Base-by-base conservation (phyloP, 2,888 invertebrate species). In the Amaurobius ferox region DNA sequence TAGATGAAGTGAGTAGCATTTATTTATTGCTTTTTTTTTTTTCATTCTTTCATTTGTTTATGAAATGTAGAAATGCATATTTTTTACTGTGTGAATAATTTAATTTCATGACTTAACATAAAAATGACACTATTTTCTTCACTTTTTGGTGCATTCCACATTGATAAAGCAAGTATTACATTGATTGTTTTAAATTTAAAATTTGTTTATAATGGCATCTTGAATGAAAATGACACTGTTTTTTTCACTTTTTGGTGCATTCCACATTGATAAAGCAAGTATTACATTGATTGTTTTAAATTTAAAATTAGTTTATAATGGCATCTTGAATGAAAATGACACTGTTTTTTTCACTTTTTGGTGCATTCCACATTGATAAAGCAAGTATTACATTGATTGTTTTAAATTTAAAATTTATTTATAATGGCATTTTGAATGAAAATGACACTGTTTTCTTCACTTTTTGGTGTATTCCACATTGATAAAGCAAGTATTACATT, bases 1-100 rank as follows among this genome's bases (percentile, higher is more conserved):
- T 40, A 26, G 80, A 80, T 74, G 80, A 80, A 73, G 80, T 80
- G 23, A 68, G 74, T 73, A 68, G 26, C 9, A 13, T 35, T n/a
- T 35, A 35, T 35, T 9, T 35, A 35, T 7, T 7, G n/a, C n/a
- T n/a, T n/a, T n/a, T n/a, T n/a, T n/a, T 35, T 35, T 35, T 35
- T 35, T 35, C 11, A 35, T 35, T 35, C 11, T 35, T 7, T 35
- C 11, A 7, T 35, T 35, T 35, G 6, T 7, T 35, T 35, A 35
- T n/a, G n/a, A n/a, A n/a, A n/a, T n/a, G n/a, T n/a, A n/a, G 6
- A 55, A 72, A 72, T 55, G 5, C 23, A 29, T 32, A 44, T 32
- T 32, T 23, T 55, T n/a, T 39, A 6, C 16, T 39, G 28, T 64
- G 40, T 64, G n/a, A n/a, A n/a, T n/a, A n/a, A n/a, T n/a, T n/a